These are phyloP conservation scores for Pterophyllum scalare DNA, from an alignment of 2,113 vertebrate genomes.

Conservation along the genomic window DNA sequence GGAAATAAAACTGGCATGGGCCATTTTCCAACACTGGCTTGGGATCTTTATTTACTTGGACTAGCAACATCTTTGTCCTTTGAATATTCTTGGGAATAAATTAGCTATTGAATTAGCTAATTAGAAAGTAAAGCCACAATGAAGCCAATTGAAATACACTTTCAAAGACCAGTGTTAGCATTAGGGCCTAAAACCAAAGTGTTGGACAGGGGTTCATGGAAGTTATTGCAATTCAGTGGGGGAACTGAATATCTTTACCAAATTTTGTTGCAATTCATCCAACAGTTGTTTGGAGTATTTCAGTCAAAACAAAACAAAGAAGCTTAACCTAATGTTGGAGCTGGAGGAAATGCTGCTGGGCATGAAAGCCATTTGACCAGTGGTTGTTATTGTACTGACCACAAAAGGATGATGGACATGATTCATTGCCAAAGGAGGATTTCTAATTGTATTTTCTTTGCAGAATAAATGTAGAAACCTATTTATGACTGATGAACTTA, in stretches of 20 bases:
- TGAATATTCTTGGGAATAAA: slow-evolving; percentile 24
- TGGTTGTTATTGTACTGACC: background rate
- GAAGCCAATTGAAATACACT: background rate
- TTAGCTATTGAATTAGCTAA: background rate
- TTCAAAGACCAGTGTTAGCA: background rate
- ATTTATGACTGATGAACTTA: background rate
- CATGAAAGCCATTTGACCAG: background rate
- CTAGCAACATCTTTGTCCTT: slow-evolving; percentile 13
- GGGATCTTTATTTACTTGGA: slow-evolving; percentile 11
- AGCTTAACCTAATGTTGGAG: background rate
- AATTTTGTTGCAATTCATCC: background rate
- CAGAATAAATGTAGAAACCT: background rate
- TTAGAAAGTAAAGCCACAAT: background rate
- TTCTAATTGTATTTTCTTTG: background rate
- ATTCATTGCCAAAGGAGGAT: background rate
- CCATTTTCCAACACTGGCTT: slow-evolving; percentile 20
- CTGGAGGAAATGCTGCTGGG: background rate
- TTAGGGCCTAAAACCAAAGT: background rate
- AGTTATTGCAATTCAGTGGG: background rate
- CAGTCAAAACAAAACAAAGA: background rate
- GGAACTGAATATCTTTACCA: background rate
- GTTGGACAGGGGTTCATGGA: background rate
- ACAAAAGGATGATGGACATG: background rate
- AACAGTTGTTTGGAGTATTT: background rate
- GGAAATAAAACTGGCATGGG: slow-evolving; percentile 25